Conservation (phyloP, 2,113 vertebrate species). For the Spheniscus mendiculus region DNA sequence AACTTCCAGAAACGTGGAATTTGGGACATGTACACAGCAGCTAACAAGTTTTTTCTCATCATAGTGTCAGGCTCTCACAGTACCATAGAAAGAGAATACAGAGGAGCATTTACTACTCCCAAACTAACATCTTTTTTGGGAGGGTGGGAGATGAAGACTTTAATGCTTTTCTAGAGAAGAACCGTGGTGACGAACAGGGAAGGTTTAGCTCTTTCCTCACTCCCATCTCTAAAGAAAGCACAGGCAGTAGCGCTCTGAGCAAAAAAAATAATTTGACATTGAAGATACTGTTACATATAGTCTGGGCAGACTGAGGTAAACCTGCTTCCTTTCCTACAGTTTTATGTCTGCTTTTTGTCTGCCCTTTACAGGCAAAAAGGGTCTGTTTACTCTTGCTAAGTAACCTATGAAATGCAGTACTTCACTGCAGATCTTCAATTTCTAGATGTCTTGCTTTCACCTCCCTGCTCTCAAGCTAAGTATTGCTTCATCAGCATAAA, state of each 20-base stretch:
- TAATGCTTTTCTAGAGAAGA: neutral
- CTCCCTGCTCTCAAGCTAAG: neutral
- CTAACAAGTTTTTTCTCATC: neutral
- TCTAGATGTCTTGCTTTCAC: neutral
- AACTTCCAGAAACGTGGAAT: neutral
- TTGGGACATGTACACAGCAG: neutral
- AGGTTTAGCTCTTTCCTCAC: neutral
- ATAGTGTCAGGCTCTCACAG: accelerated
- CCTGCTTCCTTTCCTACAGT: neutral
- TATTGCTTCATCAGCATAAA: constrained; percentile 25
- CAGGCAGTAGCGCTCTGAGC: neutral
- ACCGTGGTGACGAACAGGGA: neutral
- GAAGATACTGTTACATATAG: neutral
- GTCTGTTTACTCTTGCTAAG: neutral
- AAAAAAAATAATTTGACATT: neutral
- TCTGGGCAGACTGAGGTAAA: neutral
- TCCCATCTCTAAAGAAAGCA: neutral
- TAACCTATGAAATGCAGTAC: neutral
- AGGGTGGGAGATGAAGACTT: neutral
- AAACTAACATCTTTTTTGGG: neutral
- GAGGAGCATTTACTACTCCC: neutral
- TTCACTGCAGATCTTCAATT: neutral
- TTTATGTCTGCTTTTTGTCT: constrained; percentile 22
- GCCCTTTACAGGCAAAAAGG: neutral
- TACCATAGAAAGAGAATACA: neutral